Evolutionary conservation across 2,113 vertebrate genomes (phyloP).

Genomic region (Redunca redunca): DNA sequence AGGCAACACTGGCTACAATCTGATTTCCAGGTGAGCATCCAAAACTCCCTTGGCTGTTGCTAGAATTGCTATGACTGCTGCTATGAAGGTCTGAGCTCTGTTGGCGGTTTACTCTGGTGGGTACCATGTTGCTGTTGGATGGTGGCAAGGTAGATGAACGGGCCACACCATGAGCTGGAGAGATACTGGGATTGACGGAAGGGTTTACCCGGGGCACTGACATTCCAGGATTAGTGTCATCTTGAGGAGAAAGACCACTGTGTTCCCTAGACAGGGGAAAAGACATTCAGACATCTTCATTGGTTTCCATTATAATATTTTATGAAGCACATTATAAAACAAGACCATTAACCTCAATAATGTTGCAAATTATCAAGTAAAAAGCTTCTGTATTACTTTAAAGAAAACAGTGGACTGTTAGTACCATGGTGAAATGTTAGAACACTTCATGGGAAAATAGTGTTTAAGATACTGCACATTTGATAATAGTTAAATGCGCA

Average conservation of each 20-base stretch:
- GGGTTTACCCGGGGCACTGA: slow-evolving; percentile 85
- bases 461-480: not conserved
- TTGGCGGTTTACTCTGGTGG: slow-evolving; percentile 79
- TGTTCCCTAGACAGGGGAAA: slow-evolving; percentile 86
- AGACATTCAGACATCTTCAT: slow-evolving; percentile 18
- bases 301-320: slow-evolving; percentile 15
- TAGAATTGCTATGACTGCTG: slow-evolving; percentile 76
- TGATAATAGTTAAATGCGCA: slow-evolving; percentile 4
- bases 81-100: slow-evolving; percentile 82
- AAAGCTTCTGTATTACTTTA: slow-evolving; percentile 17
- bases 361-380: slow-evolving; percentile 4
- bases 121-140: slow-evolving; percentile 81
- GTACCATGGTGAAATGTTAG: not conserved
- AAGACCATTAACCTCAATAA: slow-evolving; percentile 27
- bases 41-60: slow-evolving; percentile 79
- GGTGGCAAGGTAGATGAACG: slow-evolving; percentile 79
- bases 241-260: slow-evolving; percentile 94
- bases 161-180: slow-evolving; percentile 81
- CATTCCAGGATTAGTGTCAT: slow-evolving; percentile 91
- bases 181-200: slow-evolving; percentile 78
- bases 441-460: slow-evolving; percentile 25
- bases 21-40: slow-evolving; percentile 81
- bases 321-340: slow-evolving; percentile 30
- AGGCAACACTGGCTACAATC: slow-evolving; percentile 82
- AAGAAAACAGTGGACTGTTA: slow-evolving; percentile 6